Conservation (phyloP, 2,113 vertebrate species). For the Brachyhypopomus gauderio region DNA sequence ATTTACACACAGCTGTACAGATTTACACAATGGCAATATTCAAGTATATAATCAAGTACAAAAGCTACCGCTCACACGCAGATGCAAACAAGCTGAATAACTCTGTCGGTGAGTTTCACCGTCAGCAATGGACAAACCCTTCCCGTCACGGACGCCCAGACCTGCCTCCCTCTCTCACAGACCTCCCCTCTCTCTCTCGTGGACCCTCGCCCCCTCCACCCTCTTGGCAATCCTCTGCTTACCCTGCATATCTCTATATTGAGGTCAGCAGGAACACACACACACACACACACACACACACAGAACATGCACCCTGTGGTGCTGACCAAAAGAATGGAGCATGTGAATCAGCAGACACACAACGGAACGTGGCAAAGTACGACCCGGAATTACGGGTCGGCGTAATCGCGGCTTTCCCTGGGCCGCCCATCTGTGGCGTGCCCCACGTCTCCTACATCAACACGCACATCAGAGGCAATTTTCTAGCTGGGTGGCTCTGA, state of each 20-base stretch:
- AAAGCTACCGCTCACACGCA: neutral
- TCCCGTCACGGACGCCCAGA: neutral
- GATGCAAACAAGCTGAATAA: neutral
- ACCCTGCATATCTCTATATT: neutral
- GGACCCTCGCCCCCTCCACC: no score
- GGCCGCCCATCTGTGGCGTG: constrained; percentile 8
- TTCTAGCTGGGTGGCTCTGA: constrained; percentile 78
- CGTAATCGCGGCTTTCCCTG: constrained; percentile 34
- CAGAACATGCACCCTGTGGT: constrained; percentile 30
- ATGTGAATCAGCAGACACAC: constrained; percentile 25
- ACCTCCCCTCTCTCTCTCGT: no score
- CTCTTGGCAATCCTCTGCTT: neutral
- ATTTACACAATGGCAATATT: neutral
- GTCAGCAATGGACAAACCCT: neutral
- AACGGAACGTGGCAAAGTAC: constrained; percentile 39
- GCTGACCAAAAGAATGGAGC: constrained; percentile 24
- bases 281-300: constrained; percentile 22
- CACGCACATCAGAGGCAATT: constrained; percentile 76
- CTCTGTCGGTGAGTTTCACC: neutral
- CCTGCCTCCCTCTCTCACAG: neutral
- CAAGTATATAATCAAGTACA: neutral
- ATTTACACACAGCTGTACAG: constrained; percentile 26
- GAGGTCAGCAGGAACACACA: constrained; percentile 25
- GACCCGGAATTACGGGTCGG: constrained; percentile 37
- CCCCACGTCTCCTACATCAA: constrained; percentile 50